Evolutionary conservation across 2,888 invertebrate species (phyloP).

Genomic region (Aproaerema taeniolella): DNA sequence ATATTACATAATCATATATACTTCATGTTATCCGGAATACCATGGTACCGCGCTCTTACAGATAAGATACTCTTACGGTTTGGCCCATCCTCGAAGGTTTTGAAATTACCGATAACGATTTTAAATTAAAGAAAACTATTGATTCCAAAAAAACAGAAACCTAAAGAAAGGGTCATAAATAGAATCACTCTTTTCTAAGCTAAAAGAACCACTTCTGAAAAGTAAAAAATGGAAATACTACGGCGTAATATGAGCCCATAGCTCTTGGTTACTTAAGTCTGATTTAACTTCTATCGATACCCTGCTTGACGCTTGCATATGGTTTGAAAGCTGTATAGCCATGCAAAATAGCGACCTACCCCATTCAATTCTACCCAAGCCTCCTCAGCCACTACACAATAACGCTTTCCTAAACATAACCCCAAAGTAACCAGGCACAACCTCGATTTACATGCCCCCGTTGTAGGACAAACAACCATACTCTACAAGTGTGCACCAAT

Average conservation of each 20-base stretch:
- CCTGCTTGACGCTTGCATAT: background rate
- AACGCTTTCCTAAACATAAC: no score
- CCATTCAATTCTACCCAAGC: no score
- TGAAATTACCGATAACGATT: conserved; percentile 1
- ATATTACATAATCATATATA: background rate
- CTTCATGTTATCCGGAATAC: background rate
- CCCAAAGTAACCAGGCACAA: no score
- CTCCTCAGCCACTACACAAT: no score
- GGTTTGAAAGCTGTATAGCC: background rate
- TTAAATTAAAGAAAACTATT: background rate
- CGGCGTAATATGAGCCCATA: background rate
- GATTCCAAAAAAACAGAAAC: background rate
- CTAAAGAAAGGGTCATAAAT: background rate
- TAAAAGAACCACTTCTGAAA: conserved; percentile 1
- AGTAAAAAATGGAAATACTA: background rate
- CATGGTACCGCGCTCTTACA: background rate
- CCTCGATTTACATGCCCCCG: background rate
- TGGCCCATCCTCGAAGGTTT: background rate
- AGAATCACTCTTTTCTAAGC: background rate
- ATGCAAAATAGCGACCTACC: background rate
- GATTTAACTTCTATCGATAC: background rate
- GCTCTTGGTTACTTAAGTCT: background rate
- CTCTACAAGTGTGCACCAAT: background rate
- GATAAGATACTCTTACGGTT: background rate
- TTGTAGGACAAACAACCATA: conserved; percentile 16